These are phyloP conservation scores for Scaeva pyrastri DNA, from an alignment of 2,888 invertebrate genomes.

Conservation along the genomic window DNA sequence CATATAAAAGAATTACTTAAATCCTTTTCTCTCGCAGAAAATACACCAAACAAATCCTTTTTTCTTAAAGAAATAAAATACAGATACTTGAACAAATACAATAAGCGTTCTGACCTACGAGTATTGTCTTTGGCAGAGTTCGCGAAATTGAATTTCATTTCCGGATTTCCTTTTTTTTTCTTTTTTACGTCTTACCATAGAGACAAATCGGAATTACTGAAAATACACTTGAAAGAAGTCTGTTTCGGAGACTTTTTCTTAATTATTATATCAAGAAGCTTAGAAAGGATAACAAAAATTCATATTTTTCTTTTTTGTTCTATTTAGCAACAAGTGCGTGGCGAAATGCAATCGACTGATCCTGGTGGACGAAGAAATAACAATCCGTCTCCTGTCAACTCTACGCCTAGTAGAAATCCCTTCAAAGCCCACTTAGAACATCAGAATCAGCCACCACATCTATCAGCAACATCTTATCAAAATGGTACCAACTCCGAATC, in stretches of 20 bases:
- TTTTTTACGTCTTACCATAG: conserved; percentile 25
- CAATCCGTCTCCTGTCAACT: conserved; percentile 73
- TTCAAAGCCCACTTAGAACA: conserved; percentile 79
- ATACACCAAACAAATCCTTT: conserved; percentile 35
- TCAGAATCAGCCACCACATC: conserved; percentile 69
- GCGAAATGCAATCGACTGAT: conserved; percentile 84
- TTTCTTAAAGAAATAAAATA: conserved; percentile 4
- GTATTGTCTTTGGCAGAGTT: conserved; percentile 42
- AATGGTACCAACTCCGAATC: conserved; percentile 79
- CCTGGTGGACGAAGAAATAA: conserved; percentile 81
- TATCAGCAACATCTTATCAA: conserved; percentile 71
- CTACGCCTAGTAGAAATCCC: conserved; percentile 81
- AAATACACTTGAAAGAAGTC: conserved; percentile 40
- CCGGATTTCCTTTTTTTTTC: conserved; percentile 33
- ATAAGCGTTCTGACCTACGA: conserved; percentile 18
- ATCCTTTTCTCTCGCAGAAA: not conserved
- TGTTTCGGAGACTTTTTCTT: conserved; percentile 52
- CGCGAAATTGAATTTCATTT: conserved; percentile 66
- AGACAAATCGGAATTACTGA: conserved; percentile 43
- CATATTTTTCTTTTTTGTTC: conserved; percentile 43
- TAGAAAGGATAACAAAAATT: conserved; percentile 38
- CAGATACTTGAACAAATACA: conserved; percentile 47
- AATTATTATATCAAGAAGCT: conserved; percentile 58
- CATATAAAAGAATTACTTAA: conserved; percentile 46
- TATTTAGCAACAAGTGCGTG: conserved; percentile 81